A percentile compares a stretch with the other conserved stretches of the same genome.
Conservation (phyloP, 2,113 vertebrate genomes). For the Heliornis fulica region DNA sequence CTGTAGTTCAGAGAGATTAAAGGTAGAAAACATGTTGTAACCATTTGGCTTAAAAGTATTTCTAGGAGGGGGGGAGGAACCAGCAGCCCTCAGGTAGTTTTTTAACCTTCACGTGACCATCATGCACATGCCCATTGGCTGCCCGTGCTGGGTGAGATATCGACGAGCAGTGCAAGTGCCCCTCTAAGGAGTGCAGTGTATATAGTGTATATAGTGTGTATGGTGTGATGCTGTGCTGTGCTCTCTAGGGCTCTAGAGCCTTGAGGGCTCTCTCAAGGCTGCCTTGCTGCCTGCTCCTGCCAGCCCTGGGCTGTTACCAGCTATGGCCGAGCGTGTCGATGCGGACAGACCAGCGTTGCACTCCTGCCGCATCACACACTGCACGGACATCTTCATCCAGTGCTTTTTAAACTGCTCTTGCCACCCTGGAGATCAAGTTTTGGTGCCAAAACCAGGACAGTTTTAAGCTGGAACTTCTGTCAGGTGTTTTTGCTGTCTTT, state of each 20-base stretch:
- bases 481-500: too few species aligned
- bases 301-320: not conserved
- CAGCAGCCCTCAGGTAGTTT: not conserved
- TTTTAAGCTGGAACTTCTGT: not conserved
- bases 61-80: too few species aligned
- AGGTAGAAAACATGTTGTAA: not conserved
- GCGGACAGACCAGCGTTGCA: not conserved
- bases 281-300: too few species aligned
- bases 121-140: not conserved
- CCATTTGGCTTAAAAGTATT: not conserved
- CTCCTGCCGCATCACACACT: not conserved
- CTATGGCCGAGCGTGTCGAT: rapidly evolving
- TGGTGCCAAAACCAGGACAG: not conserved
- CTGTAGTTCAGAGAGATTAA: not conserved
- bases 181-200: not conserved
- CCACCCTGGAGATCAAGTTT: not conserved
- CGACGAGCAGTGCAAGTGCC: not conserved
- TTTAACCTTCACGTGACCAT: not conserved
- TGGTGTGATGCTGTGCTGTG: not conserved
- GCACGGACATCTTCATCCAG: rapidly evolving
- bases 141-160: not conserved
- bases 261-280: too few species aligned
- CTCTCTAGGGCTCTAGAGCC: not conserved
- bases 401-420: not conserved
- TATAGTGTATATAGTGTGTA: too few species aligned